These are phyloP conservation scores for Natator depressus DNA, from an alignment of 2,113 vertebrate species.

Conservation along the genomic window DNA sequence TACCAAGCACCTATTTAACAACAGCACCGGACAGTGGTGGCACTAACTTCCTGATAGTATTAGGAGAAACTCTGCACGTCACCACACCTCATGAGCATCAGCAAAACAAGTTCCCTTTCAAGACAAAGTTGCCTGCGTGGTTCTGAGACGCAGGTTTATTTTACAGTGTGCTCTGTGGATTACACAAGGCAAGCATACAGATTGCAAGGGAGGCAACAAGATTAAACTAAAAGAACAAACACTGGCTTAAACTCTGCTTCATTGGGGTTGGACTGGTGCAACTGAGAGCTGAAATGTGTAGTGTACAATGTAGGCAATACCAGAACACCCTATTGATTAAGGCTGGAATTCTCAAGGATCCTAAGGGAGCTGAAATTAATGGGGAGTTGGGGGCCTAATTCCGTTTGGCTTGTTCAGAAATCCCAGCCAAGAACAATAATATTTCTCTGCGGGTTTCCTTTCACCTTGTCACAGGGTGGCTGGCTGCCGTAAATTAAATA, in stretches of 20 bases:
- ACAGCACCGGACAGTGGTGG: accelerated
- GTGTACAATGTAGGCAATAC: background rate
- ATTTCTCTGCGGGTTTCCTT: background rate
- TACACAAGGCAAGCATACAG: background rate
- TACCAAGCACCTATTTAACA: background rate
- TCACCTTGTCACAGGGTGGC: accelerated
- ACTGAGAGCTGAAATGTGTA: background rate
- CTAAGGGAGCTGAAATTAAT: background rate
- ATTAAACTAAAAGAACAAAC: background rate
- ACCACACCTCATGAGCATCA: accelerated
- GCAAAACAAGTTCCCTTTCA: background rate
- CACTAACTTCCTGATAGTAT: background rate
- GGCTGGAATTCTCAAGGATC: background rate
- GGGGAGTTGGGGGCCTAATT: background rate
- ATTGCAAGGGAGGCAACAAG: accelerated
- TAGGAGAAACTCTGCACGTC: background rate
- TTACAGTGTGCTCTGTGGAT: background rate
- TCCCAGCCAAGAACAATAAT: accelerated
- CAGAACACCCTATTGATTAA: too few relatives aligned
- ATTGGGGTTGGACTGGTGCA: background rate
- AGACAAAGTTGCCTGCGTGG: accelerated
- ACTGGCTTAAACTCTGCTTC: background rate
- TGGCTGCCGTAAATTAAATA: too few relatives aligned
- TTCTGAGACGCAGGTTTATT: conserved; percentile 20
- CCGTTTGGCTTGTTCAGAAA: background rate